Conservation (phyloP, 2,888 invertebrate species). For the Cephus pulcher region DNA sequence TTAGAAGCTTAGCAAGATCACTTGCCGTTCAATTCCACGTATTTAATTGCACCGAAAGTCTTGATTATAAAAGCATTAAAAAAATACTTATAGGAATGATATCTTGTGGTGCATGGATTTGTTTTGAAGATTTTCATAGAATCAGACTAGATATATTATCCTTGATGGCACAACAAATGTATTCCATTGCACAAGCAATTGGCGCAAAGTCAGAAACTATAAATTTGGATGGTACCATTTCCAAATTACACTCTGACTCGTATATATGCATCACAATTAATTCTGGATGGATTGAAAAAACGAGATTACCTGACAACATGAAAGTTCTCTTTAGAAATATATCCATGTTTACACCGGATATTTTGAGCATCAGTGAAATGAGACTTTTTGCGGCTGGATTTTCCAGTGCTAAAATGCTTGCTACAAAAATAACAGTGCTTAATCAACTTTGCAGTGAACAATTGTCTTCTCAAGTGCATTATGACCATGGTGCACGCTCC, state of each 20-base stretch:
- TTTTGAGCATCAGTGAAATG: slow-evolving; percentile 71
- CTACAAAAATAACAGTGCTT: slow-evolving; percentile 69
- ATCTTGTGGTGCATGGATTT: slow-evolving; percentile 72
- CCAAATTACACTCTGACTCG: slow-evolving; percentile 72
- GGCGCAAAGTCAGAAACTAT: slow-evolving; percentile 61
- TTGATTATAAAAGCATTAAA: slow-evolving; percentile 70
- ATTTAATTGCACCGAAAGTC: slow-evolving; percentile 70
- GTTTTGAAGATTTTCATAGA: slow-evolving; percentile 71
- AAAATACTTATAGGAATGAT: slow-evolving; percentile 71
- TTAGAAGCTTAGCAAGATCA: slow-evolving; percentile 71
- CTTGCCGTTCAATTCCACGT: slow-evolving; percentile 71
- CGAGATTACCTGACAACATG: slow-evolving; percentile 71
- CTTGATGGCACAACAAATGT: slow-evolving; percentile 70
- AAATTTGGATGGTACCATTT: slow-evolving; percentile 70
- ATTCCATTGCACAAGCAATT: slow-evolving; percentile 67
- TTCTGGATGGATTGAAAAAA: slow-evolving; percentile 60
- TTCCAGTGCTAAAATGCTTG: slow-evolving; percentile 67
- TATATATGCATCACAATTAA: slow-evolving; percentile 74
- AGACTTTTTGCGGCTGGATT: slow-evolving; percentile 72
- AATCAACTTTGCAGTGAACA: slow-evolving; percentile 69
- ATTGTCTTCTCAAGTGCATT: slow-evolving; percentile 68
- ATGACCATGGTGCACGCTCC: slow-evolving; percentile 72
- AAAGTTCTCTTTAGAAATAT: slow-evolving; percentile 72
- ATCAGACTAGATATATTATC: slow-evolving; percentile 70
- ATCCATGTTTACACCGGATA: slow-evolving; percentile 73